Conservation (phyloP, 2,113 vertebrate species). For the Chaetodon trifascialis region DNA sequence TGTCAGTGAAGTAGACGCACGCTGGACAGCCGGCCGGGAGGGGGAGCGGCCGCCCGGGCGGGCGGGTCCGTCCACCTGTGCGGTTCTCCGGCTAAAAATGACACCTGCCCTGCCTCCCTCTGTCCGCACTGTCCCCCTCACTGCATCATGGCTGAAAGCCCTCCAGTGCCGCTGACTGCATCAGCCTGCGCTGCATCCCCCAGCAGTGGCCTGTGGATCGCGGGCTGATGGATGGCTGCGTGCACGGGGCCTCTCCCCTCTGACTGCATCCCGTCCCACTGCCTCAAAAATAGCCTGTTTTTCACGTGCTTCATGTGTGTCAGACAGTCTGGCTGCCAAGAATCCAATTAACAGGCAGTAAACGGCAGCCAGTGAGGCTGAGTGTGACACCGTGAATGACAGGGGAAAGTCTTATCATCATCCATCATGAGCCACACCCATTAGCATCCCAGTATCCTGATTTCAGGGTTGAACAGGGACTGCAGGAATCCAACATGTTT, state of each 20-base stretch:
- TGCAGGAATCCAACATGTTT: neutral
- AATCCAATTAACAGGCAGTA: neutral
- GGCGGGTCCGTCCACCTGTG: slow-evolving; percentile 58
- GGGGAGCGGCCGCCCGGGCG: neutral
- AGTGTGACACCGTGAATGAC: slow-evolving; percentile 10
- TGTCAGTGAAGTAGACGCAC: slow-evolving; percentile 17
- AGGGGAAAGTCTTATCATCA: neutral
- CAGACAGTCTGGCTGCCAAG: neutral
- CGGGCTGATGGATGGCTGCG: slow-evolving; percentile 31
- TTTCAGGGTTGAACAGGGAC: neutral
- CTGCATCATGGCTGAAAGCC: neutral
- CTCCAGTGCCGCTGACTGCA: neutral
- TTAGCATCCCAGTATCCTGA: slow-evolving; percentile 23
- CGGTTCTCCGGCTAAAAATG: slow-evolving; percentile 1
- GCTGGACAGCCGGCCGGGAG: neutral
- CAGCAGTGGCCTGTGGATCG: slow-evolving; percentile 26
- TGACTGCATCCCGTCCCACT: slow-evolving; percentile 5
- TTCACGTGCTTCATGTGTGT: neutral
- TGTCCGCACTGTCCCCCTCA: neutral
- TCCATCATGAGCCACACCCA: slow-evolving; percentile 73
- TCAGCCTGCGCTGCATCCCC: slow-evolving; percentile 45
- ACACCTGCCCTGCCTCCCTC: slow-evolving; percentile 22
- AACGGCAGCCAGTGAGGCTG: neutral
- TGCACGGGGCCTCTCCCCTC: slow-evolving; percentile 51
- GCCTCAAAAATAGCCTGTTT: neutral